Base-by-base conservation (phyloP, 92 coral and sea anemone species). In the Pocillopora meandrina region DNA sequence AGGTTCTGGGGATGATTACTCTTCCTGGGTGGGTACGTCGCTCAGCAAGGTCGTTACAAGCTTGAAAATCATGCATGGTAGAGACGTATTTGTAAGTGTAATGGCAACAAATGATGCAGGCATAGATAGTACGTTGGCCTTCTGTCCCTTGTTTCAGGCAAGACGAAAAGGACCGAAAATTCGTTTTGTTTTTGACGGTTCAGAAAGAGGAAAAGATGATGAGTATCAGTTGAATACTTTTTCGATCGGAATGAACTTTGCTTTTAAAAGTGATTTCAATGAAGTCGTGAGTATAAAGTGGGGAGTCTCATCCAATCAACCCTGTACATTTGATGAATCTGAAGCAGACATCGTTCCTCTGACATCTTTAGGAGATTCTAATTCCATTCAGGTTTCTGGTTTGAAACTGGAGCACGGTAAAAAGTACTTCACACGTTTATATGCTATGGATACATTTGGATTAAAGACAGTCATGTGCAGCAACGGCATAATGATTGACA, bases 401-500 rank as follows among this genome's bases (percentile, higher is more conserved):
- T 67, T 94, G 12, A 74, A 74, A 21, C 87, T 94, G 9, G 75
- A 75, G 15, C 95, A 89, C 26, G 93, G 93, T 10, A 61, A 63
- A 12, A 92, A 61, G 49, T 95, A 95, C 74, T 95, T 90, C 67
- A 87, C 92, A 21, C 88, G 98, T 9, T 72, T 95, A 49, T 75
- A 88, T 60, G 89, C 86, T 18, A 74, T 82, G 3, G 87, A 92
- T 68, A 72, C 36, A 1, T 21, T 90, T 70, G 95, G 95, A 18
- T 20, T 95, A 55, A 72, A 85, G 23, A 83, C 90, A 3, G 87
- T 95, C 9, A 91, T 86, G 80, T 95, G 98, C 76, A 92, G 98
- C 82, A 90, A 95, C 85, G 98, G 98, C n/a, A 82, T 95, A 31
- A 55, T 79, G 42, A 88, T 95, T 16, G 98, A 95, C 81, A 90